Conservation (phyloP, 2,797 vertebrate species). For the Tolypeutes matacus region DNA sequence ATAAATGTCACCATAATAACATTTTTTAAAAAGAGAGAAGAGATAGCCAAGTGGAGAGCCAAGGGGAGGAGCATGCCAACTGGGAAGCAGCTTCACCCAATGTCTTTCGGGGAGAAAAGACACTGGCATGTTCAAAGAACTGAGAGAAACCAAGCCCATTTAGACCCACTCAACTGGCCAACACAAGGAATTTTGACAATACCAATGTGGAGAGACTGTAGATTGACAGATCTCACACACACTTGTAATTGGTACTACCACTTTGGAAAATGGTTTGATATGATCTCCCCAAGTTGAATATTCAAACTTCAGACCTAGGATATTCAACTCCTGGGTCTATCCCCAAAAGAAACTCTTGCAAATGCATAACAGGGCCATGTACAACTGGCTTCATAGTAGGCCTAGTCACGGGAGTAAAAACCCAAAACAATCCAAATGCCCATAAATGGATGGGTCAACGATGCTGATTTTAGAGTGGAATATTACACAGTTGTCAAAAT, state of each 20-base stretch:
- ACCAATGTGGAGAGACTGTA: background rate
- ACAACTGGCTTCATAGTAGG: background rate
- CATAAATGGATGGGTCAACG: rapidly evolving
- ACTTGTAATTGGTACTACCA: no score
- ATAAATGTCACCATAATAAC: no score
- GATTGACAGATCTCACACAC: no score
- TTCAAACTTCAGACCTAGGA: background rate
- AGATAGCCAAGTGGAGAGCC: rapidly evolving
- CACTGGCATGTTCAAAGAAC: background rate
- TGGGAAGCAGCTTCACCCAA: background rate
- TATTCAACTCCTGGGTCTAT: background rate
- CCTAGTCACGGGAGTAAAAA: background rate
- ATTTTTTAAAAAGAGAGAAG: no score
- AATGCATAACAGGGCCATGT: rapidly evolving
- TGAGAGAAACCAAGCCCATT: background rate
- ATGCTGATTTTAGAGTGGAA: background rate
- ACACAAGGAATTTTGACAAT: background rate
- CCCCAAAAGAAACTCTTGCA: background rate
- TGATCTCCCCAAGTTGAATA: background rate
- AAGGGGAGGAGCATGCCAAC: rapidly evolving
- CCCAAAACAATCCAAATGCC: background rate
- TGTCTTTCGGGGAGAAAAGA: background rate
- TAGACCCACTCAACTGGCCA: background rate
- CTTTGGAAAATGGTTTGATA: background rate
- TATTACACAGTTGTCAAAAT: background rate